A percentile compares a stretch with the other conserved stretches of the same genome.
Conservation (phyloP, 1,140 invertebrate genomes). For the Penaeus japonicus region DNA sequence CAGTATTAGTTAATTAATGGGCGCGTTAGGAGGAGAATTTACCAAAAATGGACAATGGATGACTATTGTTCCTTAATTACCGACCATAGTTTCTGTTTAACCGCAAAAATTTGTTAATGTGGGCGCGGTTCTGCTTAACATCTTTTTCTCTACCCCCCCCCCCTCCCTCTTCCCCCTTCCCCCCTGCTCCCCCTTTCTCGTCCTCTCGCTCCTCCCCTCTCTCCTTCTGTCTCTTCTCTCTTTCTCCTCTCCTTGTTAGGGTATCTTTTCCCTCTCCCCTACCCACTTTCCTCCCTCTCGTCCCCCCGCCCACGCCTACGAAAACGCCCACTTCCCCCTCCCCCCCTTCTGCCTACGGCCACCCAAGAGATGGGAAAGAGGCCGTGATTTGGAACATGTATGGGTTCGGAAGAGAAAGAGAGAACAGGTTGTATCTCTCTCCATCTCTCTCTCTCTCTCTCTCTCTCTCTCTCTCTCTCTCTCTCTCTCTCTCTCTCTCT, state of each 20-base stretch:
- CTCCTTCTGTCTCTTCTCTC: not conserved
- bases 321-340: too few relatives aligned
- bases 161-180: not conserved
- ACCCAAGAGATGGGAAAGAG: too few relatives aligned
- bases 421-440: too few relatives aligned
- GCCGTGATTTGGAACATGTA: too few relatives aligned
- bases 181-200: not conserved
- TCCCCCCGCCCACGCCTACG: too few relatives aligned
- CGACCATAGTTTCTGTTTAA: constrained; percentile 3
- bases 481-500: too few relatives aligned
- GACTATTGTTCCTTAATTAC: constrained; percentile 9
- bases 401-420: too few relatives aligned
- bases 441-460: too few relatives aligned
- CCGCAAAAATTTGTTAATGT: constrained; percentile 28
- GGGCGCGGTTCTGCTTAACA: not conserved
- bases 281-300: too few relatives aligned
- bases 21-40: constrained; percentile 7
- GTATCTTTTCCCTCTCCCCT: not conserved
- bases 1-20: constrained; percentile 27
- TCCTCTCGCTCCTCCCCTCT: not conserved
- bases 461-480: too few relatives aligned
- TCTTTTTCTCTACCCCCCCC: not conserved
- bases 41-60: constrained; percentile 16
- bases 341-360: too few relatives aligned
- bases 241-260: not conserved